phyloP scores from a whole-genome alignment of 2,113 vertebrate species.

The Protobothrops flavoviridis region DNA sequence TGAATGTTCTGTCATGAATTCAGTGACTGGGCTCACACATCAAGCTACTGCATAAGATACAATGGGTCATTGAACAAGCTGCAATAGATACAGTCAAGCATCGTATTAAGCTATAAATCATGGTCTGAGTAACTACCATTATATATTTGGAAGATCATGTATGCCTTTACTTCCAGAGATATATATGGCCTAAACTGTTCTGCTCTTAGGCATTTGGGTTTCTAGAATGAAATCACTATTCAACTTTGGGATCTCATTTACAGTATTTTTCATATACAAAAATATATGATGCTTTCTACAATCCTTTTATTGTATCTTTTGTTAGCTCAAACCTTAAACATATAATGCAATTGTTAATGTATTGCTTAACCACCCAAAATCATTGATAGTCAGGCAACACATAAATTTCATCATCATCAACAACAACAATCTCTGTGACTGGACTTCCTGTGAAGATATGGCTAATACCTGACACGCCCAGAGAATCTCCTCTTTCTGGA shows the following conservation, averaged over 20 bases:
- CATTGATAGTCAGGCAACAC: background rate
- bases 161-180: background rate
- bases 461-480: no score
- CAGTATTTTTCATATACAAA: background rate
- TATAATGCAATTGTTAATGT: background rate
- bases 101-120: background rate
- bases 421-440: background rate
- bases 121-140: background rate
- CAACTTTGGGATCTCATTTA: background rate
- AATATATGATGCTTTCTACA: background rate
- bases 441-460: no score
- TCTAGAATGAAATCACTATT: background rate
- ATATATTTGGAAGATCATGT: background rate
- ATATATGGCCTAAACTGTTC: background rate
- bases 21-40: background rate
- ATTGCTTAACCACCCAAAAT: background rate
- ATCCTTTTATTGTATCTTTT: background rate
- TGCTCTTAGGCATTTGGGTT: background rate
- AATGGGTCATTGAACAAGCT: background rate
- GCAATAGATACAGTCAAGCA: background rate
- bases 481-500: no score
- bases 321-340: background rate
- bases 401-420: background rate
- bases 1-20: background rate
- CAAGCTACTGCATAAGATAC: background rate